Evolutionary conservation across 1,140 invertebrate species (phyloP).

Genomic region (Drosophila bocki): DNA sequence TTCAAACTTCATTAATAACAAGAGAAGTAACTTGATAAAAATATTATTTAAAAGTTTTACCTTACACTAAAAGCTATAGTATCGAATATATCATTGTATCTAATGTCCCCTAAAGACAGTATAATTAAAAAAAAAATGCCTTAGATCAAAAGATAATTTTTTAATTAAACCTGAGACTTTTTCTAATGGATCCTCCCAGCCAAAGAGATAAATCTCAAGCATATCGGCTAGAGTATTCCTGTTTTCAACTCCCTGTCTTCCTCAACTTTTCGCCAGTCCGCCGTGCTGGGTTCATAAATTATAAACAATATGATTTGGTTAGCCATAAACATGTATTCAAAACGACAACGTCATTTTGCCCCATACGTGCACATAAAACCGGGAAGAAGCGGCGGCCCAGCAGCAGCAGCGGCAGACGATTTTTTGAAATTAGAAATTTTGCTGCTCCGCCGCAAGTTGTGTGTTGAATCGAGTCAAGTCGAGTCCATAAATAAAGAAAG

Average conservation of each 20-base stretch:
- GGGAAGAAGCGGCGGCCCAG: slow-evolving; percentile 31
- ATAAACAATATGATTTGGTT: slow-evolving; percentile 75
- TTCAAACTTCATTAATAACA: no score
- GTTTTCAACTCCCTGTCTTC: slow-evolving; percentile 19
- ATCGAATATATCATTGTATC: neutral
- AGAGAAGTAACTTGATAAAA: neutral
- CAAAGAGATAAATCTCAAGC: neutral
- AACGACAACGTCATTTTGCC: slow-evolving; percentile 68
- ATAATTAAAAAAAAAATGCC: neutral
- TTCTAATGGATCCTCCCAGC: neutral
- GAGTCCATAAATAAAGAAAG: slow-evolving; percentile 81
- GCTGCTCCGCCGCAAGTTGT: slow-evolving; percentile 35
- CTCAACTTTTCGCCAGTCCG: slow-evolving; percentile 10
- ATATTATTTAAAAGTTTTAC: neutral
- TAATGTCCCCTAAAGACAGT: neutral
- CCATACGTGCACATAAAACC: slow-evolving; percentile 42
- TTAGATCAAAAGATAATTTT: neutral
- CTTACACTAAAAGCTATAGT: neutral
- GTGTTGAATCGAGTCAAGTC: slow-evolving; percentile 61
- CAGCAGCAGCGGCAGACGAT: slow-evolving; percentile 18
- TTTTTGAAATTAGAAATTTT: slow-evolving; percentile 78
- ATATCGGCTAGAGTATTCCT: slow-evolving; percentile 1
- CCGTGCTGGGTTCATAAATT: slow-evolving; percentile 61
- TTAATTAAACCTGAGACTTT: neutral
- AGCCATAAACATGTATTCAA: slow-evolving; percentile 72